Conservation (phyloP, 2,888 invertebrate species). For the Oligia fasciuncula region DNA sequence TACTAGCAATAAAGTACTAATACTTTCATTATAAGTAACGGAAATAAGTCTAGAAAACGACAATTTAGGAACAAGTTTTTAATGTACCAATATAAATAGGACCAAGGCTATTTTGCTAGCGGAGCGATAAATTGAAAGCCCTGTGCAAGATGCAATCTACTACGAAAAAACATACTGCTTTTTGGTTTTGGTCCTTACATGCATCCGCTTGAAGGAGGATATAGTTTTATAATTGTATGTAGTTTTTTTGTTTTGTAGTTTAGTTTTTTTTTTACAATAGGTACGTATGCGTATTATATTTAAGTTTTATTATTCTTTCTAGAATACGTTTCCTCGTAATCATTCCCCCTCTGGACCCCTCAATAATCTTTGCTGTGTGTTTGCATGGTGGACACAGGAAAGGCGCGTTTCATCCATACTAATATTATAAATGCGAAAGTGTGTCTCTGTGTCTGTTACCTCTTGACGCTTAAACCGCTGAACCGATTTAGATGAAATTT, state of each 20-base stretch:
- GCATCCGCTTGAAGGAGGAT: too few species aligned
- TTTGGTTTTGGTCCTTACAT: background rate
- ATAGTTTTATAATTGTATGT: background rate
- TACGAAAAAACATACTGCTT: background rate
- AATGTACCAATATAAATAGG: conserved; percentile 26
- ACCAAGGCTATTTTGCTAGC: conserved; percentile 11
- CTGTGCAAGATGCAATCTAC: background rate
- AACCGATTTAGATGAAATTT: too few species aligned
- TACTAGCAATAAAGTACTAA: conserved; percentile 15
- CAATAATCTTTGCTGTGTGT: background rate
- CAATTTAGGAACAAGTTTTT: conserved; percentile 50
- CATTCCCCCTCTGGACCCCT: too few species aligned
- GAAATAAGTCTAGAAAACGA: conserved; percentile 51
- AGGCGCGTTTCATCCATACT: too few species aligned
- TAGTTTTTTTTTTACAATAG: too few species aligned
- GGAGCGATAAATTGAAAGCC: background rate
- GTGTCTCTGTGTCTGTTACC: too few species aligned
- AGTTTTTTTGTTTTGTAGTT: too few species aligned
- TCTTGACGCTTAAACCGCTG: too few species aligned
- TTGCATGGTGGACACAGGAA: background rate
- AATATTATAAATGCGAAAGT: too few species aligned
- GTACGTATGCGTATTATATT: background rate
- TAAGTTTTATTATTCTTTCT: background rate
- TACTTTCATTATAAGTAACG: conserved; percentile 34
- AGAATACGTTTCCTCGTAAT: background rate